These are phyloP conservation scores for Theodoxus fluviatilis DNA, from an alignment of 2,888 invertebrate species.

Conservation along the genomic window DNA sequence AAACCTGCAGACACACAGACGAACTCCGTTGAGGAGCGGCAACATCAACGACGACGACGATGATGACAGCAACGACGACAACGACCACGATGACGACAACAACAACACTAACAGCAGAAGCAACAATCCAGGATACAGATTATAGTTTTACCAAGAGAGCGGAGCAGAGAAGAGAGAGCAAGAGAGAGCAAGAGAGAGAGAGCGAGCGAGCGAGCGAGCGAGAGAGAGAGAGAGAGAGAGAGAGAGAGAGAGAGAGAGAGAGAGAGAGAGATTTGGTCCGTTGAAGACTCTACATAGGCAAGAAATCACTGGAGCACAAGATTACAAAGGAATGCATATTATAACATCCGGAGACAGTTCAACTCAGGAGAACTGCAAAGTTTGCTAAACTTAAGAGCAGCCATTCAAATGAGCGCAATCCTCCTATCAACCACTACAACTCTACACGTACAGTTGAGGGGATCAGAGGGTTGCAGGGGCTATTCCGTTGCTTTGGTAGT, in stretches of 20 bases:
- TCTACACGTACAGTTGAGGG: too few relatives aligned
- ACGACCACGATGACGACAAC: background rate
- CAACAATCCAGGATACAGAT: background rate
- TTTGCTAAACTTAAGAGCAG: slow-evolving; percentile 26
- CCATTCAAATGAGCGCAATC: slow-evolving; percentile 32
- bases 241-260: background rate
- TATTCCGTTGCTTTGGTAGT: too few relatives aligned
- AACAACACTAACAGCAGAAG: background rate
- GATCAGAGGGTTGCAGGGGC: too few relatives aligned
- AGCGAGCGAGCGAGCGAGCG: background rate
- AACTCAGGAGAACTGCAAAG: background rate
- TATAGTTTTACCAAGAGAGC: background rate
- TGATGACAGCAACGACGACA: background rate
- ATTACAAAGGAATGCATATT: too few relatives aligned
- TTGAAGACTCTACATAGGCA: too few relatives aligned
- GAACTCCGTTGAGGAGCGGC: background rate
- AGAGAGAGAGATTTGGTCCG: background rate
- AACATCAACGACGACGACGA: background rate
- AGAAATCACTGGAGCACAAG: too few relatives aligned
- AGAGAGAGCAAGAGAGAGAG: background rate
- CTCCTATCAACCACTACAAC: too few relatives aligned
- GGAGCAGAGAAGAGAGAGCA: background rate
- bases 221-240: background rate
- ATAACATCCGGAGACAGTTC: background rate
- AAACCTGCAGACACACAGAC: too few relatives aligned